phyloP scores from a whole-genome alignment of 2,888 invertebrate species.

The Tenthredo amoena region DNA sequence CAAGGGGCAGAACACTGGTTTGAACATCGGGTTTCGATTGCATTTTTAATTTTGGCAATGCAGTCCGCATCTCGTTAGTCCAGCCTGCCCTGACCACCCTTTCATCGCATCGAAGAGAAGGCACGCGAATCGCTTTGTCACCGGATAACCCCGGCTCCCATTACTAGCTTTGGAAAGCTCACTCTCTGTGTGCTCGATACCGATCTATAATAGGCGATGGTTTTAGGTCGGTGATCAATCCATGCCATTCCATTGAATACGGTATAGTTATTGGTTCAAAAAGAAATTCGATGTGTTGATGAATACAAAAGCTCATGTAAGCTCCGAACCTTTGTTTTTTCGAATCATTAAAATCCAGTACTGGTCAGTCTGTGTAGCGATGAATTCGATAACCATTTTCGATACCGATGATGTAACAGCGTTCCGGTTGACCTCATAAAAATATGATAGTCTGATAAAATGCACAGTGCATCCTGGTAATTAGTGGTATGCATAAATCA shows the following conservation, averaged over 20 bases:
- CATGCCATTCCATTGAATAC: background rate
- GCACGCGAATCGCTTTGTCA: conserved; percentile 75
- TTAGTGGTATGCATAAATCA: conserved; percentile 78
- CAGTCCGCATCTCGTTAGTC: conserved; percentile 59
- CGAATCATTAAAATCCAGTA: background rate
- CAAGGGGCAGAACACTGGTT: conserved; percentile 74
- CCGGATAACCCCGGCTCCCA: conserved; percentile 76
- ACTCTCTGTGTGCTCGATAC: conserved; percentile 34
- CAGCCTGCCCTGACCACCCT: background rate
- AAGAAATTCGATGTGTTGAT: background rate
- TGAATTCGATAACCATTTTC: conserved; percentile 29
- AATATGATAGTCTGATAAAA: conserved; percentile 76
- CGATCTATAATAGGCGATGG: conserved; percentile 42
- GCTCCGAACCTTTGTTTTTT: background rate
- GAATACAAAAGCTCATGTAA: background rate
- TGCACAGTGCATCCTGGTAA: conserved; percentile 74
- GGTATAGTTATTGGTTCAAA: background rate
- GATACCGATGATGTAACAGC: conserved; percentile 71
- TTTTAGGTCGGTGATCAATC: conserved; percentile 28
- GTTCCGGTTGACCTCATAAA: conserved; percentile 72
- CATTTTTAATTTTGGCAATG: conserved; percentile 77
- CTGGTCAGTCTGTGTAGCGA: background rate
- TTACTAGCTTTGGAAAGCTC: conserved; percentile 61
- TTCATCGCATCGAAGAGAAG: conserved; percentile 65
- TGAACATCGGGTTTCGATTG: conserved; percentile 76